phyloP scores from a whole-genome alignment of 2,113 vertebrate genomes.

The Cygnus atratus region DNA sequence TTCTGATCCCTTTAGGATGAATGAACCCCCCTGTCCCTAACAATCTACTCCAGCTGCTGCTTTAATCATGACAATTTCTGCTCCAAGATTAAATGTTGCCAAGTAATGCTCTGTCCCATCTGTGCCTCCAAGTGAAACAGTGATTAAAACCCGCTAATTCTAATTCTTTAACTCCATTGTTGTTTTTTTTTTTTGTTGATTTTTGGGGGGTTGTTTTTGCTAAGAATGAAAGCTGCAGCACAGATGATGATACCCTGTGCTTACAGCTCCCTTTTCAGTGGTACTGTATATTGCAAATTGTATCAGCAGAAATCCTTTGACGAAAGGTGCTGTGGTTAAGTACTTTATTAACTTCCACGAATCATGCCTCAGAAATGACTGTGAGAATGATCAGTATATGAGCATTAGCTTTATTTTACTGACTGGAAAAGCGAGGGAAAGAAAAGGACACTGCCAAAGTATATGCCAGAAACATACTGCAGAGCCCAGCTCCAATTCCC shows the following conservation, averaged over 20 bases:
- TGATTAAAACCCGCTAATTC: constrained; percentile 64
- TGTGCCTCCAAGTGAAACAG: constrained; percentile 55
- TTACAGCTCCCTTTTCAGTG: not conserved
- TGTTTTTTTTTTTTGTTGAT: constrained; percentile 46
- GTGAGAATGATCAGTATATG: not conserved
- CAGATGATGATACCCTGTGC: constrained; percentile 35
- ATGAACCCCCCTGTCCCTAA: not conserved
- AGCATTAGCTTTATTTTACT: constrained; percentile 20
- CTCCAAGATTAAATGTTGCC: constrained; percentile 42
- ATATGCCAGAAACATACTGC: constrained; percentile 16
- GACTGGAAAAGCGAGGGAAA: constrained; percentile 20
- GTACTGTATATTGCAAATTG: not conserved
- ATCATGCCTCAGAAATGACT: not conserved
- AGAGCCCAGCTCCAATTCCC: constrained; percentile 39
- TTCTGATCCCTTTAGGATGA: constrained; percentile 37
- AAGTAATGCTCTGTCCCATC: constrained; percentile 57
- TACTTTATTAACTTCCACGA: not conserved
- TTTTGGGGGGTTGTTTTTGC: not conserved
- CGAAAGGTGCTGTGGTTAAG: not conserved
- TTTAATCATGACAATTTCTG: constrained; percentile 60
- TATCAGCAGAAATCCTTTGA: constrained; percentile 22
- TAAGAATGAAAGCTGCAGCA: constrained; percentile 42
- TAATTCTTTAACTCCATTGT: constrained; percentile 69
- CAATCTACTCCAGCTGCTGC: constrained; percentile 59
- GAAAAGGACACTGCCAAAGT: constrained; percentile 10